phyloP scores from a whole-genome alignment of 1,140 invertebrate genomes.

The Lepidurus apus region DNA sequence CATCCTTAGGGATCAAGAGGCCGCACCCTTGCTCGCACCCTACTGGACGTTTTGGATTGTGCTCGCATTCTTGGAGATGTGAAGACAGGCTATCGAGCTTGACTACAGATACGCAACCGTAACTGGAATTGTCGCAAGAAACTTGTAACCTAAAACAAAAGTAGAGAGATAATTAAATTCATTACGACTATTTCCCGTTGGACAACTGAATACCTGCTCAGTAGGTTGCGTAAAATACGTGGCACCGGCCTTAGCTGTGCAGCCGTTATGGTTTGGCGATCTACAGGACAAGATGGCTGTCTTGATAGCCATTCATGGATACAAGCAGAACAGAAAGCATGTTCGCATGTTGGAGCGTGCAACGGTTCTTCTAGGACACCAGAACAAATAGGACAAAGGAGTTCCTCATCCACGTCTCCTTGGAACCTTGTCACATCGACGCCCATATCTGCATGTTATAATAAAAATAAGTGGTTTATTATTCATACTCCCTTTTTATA shows the following conservation, averaged over 20 bases:
- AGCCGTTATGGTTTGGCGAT: constrained; percentile 78
- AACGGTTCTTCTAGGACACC: constrained; percentile 80
- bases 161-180: not conserved
- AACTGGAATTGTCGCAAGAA: constrained; percentile 79
- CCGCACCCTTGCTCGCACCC: constrained; percentile 89
- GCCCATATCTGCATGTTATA: constrained; percentile 59
- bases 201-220: constrained; percentile 58
- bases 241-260: constrained; percentile 83
- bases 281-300: constrained; percentile 88
- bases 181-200: not conserved
- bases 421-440: constrained; percentile 82
- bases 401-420: constrained; percentile 85
- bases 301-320: constrained; percentile 90
- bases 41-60: constrained; percentile 88
- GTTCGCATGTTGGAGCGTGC: constrained; percentile 89
- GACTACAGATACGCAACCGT: constrained; percentile 76
- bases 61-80: constrained; percentile 87
- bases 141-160: constrained; percentile 65
- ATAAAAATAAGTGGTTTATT: not conserved
- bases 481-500: not conserved
- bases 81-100: constrained; percentile 76
- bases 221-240: constrained; percentile 81
- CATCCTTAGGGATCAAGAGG: constrained; percentile 88
- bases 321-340: constrained; percentile 88
- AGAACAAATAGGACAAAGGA: constrained; percentile 86